phyloP scores from a whole-genome alignment of 2,888 invertebrate genomes.

The Coremacera marginata region DNA sequence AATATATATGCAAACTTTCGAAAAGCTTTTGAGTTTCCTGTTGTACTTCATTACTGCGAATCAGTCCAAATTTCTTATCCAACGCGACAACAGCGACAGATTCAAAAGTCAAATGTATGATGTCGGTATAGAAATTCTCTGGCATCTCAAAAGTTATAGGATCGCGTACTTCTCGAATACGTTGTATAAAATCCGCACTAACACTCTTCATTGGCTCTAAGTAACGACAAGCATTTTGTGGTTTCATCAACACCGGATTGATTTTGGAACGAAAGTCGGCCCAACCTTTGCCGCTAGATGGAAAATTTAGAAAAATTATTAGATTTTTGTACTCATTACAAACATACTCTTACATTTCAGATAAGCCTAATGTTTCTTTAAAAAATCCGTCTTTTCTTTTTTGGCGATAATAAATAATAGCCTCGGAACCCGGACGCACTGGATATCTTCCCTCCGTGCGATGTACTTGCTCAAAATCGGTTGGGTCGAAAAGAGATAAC shows the following conservation, averaged over 20 bases:
- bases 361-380: constrained; percentile 35
- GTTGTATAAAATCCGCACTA: constrained; percentile 63
- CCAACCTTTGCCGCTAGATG: constrained; percentile 75
- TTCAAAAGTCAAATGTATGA: constrained; percentile 74
- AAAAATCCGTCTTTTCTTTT: constrained; percentile 43
- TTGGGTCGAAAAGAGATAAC: constrained; percentile 70
- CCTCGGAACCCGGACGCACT: constrained; percentile 63
- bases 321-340: too few species aligned
- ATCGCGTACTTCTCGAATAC: constrained; percentile 61
- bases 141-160: constrained; percentile 63
- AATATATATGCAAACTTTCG: constrained; percentile 44
- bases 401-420: constrained; percentile 66
- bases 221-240: constrained; percentile 72
- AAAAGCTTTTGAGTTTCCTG: constrained; percentile 51
- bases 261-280: constrained; percentile 75
- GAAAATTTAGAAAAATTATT: neutral
- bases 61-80: constrained; percentile 62
- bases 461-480: constrained; percentile 70
- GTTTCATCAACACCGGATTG: constrained; percentile 76
- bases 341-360: constrained; percentile 39
- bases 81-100: constrained; percentile 69
- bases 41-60: constrained; percentile 43
- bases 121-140: constrained; percentile 69
- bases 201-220: constrained; percentile 71
- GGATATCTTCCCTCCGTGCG: constrained; percentile 71